Percentiles rank a stretch among this genome's conserved stretches.
Evolutionary conservation across 2,888 invertebrate genomes (phyloP).

Genomic region (Epinotia brunnichana): DNA sequence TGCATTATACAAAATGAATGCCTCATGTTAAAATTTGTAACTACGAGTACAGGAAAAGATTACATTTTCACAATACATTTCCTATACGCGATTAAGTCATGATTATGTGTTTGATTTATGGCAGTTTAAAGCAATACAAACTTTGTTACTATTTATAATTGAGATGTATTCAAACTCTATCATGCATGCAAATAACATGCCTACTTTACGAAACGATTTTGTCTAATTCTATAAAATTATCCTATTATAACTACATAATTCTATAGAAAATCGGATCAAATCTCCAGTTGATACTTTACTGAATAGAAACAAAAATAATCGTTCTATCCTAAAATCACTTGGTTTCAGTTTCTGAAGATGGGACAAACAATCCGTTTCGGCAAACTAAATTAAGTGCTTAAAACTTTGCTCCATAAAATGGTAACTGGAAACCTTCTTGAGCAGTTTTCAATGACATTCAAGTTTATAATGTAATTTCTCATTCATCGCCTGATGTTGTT

Average conservation of each 20-base stretch:
- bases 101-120: too few species aligned
- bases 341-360: background rate
- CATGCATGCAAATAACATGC: too few species aligned
- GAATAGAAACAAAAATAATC: background rate
- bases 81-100: too few species aligned
- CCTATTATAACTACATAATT: background rate
- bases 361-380: background rate
- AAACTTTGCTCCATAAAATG: background rate
- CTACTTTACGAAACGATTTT: background rate
- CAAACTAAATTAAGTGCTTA: background rate
- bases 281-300: background rate
- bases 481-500: background rate
- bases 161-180: too few species aligned
- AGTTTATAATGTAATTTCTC: too few species aligned
- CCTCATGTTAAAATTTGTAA: too few species aligned
- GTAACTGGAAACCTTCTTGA: background rate
- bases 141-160: too few species aligned
- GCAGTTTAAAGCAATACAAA: too few species aligned
- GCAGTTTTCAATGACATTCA: constrained; percentile 7
- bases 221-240: background rate
- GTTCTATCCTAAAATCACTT: background rate
- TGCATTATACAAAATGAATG: too few species aligned
- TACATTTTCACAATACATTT: too few species aligned
- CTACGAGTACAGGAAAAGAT: too few species aligned
- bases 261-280: background rate